Percentiles rank a stretch among this genome's conserved stretches.
Conservation (phyloP, 2,888 invertebrate genomes). For the Axea sp. region DNA sequence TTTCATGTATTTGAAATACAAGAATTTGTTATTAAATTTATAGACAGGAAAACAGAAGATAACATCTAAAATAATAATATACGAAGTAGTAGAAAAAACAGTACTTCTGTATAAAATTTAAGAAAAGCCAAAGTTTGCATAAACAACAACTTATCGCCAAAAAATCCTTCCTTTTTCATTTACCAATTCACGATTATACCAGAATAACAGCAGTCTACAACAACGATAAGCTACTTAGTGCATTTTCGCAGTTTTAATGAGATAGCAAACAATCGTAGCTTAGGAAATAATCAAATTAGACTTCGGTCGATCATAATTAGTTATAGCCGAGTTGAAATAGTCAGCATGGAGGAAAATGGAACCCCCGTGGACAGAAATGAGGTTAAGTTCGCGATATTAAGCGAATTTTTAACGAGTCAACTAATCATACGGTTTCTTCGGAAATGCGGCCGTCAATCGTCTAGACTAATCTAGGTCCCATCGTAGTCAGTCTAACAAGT, state of each 20-base stretch:
- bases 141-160: conserved; percentile 38
- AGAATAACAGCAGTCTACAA: conserved; percentile 43
- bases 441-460: conserved; percentile 48
- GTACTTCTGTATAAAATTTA: conserved; percentile 16
- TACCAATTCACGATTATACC: conserved; percentile 34
- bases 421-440: conserved; percentile 23
- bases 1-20: too few species aligned
- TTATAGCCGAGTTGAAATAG: conserved; percentile 18
- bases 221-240: conserved; percentile 42
- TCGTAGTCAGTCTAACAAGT: conserved; percentile 28
- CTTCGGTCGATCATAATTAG: conserved; percentile 53
- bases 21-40: too few species aligned
- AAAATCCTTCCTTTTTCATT: conserved; percentile 48
- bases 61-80: too few species aligned
- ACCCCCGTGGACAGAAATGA: conserved; percentile 53
- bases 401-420: conserved; percentile 13
- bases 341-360: conserved; percentile 16
- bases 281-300: conserved; percentile 59
- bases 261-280: conserved; percentile 47
- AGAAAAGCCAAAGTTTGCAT: conserved; percentile 9
- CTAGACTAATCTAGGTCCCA: conserved; percentile 51
- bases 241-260: conserved; percentile 41
- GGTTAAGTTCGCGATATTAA: conserved; percentile 59
- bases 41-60: too few species aligned
- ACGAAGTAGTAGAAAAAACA: too few species aligned